Percentiles rank a stretch among this genome's conserved stretches.
These are phyloP conservation scores for Pseudochaenichthys georgianus DNA, from an alignment of 2,797 vertebrate species.

Conservation along the genomic window DNA sequence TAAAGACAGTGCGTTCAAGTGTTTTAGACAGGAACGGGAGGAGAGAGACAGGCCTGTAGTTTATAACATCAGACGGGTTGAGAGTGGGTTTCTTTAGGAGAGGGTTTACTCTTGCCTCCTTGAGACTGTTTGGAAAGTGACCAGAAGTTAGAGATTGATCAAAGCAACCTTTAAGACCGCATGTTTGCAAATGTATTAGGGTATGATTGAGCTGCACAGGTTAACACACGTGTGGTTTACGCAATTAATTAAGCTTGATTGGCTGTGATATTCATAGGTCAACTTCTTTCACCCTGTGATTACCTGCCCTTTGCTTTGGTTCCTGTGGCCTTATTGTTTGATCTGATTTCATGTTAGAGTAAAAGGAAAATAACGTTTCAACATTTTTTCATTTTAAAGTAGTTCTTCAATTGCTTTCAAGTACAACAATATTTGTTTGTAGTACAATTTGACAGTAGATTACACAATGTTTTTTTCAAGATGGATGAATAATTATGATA, in stretches of 20 bases:
- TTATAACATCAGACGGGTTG: too few relatives aligned
- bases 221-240: slow-evolving; percentile 1
- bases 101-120: too few relatives aligned
- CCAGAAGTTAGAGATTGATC: too few relatives aligned
- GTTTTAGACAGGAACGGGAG: too few relatives aligned
- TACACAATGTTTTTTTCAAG: neutral
- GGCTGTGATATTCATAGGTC: slow-evolving; percentile 10
- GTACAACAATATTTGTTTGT: neutral
- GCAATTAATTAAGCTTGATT: slow-evolving; percentile 17
- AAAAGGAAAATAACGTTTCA: neutral
- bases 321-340: neutral
- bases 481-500: slow-evolving; percentile 12
- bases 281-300: neutral
- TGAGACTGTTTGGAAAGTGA: too few relatives aligned
- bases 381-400: neutral
- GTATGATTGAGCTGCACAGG: neutral
- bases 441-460: neutral
- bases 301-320: slow-evolving; percentile 3
- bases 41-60: too few relatives aligned
- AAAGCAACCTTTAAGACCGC: neutral
- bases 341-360: neutral
- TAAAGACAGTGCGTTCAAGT: too few relatives aligned
- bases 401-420: neutral
- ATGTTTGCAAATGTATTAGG: neutral
- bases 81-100: too few relatives aligned